phyloP scores from a whole-genome alignment of 1,140 invertebrate species.

The Drosophila paulistorum region DNA sequence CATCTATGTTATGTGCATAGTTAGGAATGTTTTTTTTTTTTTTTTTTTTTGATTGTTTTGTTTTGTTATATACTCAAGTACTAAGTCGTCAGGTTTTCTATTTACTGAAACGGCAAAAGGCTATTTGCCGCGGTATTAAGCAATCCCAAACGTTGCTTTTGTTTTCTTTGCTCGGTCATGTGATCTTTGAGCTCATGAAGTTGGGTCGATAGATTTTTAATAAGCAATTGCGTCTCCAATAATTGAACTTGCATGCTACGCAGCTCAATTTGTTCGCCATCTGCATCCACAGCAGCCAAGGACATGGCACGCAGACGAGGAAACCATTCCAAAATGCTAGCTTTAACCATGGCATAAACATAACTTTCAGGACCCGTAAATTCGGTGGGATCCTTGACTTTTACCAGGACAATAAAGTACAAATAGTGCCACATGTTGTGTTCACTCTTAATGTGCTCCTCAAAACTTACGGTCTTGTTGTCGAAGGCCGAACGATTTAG shows the following conservation, averaged over 20 bases:
- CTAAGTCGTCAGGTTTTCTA: conserved; percentile 17
- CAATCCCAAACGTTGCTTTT: conserved; percentile 94
- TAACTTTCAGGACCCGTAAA: conserved; percentile 99
- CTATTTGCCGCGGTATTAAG: conserved; percentile 85
- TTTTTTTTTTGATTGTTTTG: too few relatives aligned
- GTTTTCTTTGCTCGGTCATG: conserved; percentile 97
- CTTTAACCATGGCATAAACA: conserved; percentile 96
- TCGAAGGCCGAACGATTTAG: conserved; percentile 98
- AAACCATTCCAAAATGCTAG: conserved; percentile 97
- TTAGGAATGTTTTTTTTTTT: conserved; percentile 48
- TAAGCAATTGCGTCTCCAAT: conserved; percentile 92
- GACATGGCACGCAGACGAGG: conserved; percentile 97
- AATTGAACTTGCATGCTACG: conserved; percentile 93
- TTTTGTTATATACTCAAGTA: conserved; percentile 34
- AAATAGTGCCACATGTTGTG: conserved; percentile 99
- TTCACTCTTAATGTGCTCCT: conserved; percentile 97
- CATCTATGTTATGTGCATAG: conserved; percentile 46
- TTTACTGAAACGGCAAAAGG: conserved; percentile 69
- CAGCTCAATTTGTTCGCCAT: conserved; percentile 95
- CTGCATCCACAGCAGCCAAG: conserved; percentile 93
- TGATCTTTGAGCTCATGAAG: conserved; percentile 95
- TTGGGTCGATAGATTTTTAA: conserved; percentile 92
- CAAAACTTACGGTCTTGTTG: conserved; percentile 99
- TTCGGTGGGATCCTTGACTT: conserved; percentile 99
- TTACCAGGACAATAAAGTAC: conserved; percentile 99